Conservation (phyloP, 1,140 invertebrate genomes). For the Nixonia krombeini region DNA sequence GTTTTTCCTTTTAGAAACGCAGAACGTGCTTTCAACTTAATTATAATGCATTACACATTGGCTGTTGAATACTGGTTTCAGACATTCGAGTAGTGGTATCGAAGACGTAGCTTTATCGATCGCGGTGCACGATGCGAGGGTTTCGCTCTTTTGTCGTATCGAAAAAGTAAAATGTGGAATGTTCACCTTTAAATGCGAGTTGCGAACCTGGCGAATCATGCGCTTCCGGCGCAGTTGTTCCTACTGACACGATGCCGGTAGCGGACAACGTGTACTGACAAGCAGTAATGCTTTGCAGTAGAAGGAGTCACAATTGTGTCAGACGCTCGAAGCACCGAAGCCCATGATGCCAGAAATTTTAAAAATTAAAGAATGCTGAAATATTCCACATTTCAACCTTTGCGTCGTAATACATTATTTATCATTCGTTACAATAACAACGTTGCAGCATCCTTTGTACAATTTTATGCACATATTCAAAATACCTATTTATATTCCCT, state of each 20-base stretch:
- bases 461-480: no score
- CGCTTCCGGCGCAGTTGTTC: slow-evolving; percentile 11
- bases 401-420: no score
- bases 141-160: slow-evolving; percentile 1
- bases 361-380: slow-evolving; percentile 6
- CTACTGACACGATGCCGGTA: slow-evolving; percentile 13
- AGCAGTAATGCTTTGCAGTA: slow-evolving; percentile 18
- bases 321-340: neutral
- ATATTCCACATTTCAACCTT: neutral
- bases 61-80: no score
- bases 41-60: no score
- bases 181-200: slow-evolving; percentile 10
- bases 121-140: neutral
- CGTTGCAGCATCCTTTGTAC: no score
- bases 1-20: no score
- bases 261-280: no score
- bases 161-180: slow-evolving; percentile 10
- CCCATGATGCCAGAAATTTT: no score
- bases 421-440: no score
- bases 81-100: no score
- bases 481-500: no score
- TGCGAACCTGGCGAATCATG: slow-evolving; percentile 6
- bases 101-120: slow-evolving; percentile 15
- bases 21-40: no score
- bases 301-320: slow-evolving; percentile 13